Conservation (phyloP, 2,797 vertebrate genomes). For the Pampus argenteus region DNA sequence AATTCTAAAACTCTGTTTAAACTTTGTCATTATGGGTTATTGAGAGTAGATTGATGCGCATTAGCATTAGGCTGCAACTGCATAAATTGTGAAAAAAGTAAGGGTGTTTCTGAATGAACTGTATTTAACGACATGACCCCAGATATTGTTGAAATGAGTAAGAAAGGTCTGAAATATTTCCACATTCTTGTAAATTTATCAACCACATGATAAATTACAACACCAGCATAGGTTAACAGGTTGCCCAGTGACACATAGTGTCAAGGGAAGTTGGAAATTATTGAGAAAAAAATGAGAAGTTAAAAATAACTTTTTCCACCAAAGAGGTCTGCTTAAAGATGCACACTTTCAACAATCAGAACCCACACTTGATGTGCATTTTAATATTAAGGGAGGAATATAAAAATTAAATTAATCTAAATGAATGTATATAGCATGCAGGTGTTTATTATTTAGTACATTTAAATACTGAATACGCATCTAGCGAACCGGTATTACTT, state of each 20-base stretch:
- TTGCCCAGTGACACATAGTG: not conserved
- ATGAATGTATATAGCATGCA: not conserved
- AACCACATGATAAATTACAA: constrained; percentile 50
- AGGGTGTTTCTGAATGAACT: no score
- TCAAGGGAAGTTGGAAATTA: not conserved
- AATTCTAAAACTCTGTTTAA: no score
- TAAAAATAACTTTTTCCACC: not conserved
- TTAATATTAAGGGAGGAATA: not conserved
- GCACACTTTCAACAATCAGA: not conserved
- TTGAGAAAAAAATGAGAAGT: not conserved
- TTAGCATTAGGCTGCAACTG: no score
- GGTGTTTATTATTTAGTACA: constrained; percentile 1
- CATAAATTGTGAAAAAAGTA: no score
- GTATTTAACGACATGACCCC: no score
- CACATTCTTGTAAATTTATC: constrained; percentile 1
- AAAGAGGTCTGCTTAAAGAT: not conserved
- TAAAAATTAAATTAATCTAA: not conserved
- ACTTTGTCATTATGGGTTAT: no score
- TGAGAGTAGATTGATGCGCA: no score
- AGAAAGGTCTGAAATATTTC: constrained; percentile 6
- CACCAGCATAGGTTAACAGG: not conserved
- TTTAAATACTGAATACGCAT: not conserved
- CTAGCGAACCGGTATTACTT: not conserved
- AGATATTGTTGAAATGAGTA: no score
- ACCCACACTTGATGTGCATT: not conserved